Evolutionary conservation across 2,888 invertebrate genomes (phyloP).

Genomic region (Palloptera scutellata): DNA sequence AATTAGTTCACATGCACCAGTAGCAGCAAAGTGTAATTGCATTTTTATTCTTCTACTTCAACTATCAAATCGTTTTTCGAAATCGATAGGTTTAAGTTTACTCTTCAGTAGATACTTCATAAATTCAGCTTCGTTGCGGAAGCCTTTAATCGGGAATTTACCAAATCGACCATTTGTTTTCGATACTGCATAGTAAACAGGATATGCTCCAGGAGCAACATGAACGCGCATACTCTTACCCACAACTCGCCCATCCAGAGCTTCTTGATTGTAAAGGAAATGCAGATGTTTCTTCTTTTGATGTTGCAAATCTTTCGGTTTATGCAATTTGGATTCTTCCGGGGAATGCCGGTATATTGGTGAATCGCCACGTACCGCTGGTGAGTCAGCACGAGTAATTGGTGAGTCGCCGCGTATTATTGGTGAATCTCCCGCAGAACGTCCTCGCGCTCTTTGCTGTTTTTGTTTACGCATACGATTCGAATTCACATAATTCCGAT

Average conservation of each 20-base stretch:
- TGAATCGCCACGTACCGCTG: conserved; percentile 39
- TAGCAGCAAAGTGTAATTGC: background rate
- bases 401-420: conserved; percentile 43
- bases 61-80: conserved; percentile 40
- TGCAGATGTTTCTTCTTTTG: conserved; percentile 52
- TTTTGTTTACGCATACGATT: conserved; percentile 45
- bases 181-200: conserved; percentile 56
- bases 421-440: conserved; percentile 40
- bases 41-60: background rate
- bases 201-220: conserved; percentile 58
- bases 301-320: conserved; percentile 34
- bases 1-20: too few relatives aligned
- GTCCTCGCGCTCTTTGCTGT: background rate
- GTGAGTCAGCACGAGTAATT: conserved; percentile 11
- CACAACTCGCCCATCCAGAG: conserved; percentile 34
- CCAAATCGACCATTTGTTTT: conserved; percentile 60
- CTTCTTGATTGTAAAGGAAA: conserved; percentile 46
- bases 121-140: conserved; percentile 52
- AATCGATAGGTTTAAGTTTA: conserved; percentile 48
- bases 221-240: conserved; percentile 50
- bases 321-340: conserved; percentile 45
- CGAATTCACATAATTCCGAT: conserved; percentile 48
- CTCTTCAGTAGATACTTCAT: conserved; percentile 55
- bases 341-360: conserved; percentile 45
- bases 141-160: conserved; percentile 58